These are phyloP conservation scores for Microplitis manilae DNA, from an alignment of 2,888 invertebrate species.

Conservation along the genomic window DNA sequence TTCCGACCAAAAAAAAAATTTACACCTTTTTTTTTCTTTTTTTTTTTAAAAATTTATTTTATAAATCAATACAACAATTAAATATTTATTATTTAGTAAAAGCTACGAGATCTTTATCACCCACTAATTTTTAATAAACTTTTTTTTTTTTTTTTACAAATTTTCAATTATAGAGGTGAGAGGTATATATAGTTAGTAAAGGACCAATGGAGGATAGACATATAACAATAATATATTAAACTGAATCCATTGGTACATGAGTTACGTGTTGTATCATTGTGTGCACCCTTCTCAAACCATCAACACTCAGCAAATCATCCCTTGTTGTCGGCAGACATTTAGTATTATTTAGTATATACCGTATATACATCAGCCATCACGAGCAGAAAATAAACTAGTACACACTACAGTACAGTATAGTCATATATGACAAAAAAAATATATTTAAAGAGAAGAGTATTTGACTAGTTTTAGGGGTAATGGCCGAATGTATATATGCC, in stretches of 20 bases:
- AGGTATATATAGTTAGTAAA: no score
- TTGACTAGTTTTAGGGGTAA: slow-evolving; percentile 31
- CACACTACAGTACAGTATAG: slow-evolving; percentile 1
- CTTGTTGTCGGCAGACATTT: slow-evolving; percentile 23
- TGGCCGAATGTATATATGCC: slow-evolving; percentile 34
- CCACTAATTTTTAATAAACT: no score
- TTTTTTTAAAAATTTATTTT: no score
- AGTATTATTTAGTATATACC: neutral
- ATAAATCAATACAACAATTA: no score
- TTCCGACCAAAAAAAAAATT: neutral
- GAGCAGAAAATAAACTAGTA: neutral
- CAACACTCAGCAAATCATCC: slow-evolving; percentile 9
- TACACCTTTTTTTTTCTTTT: neutral
- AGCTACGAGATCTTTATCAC: no score
- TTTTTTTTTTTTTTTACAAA: no score
- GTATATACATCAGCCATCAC: neutral
- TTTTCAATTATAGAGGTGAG: no score
- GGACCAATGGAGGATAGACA: neutral
- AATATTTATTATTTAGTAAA: no score
- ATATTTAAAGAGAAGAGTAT: slow-evolving; percentile 12
- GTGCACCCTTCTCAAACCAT: slow-evolving; percentile 25
- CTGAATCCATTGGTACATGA: slow-evolving; percentile 20
- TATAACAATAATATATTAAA: slow-evolving; percentile 16
- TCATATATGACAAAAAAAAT: neutral
- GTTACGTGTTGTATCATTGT: slow-evolving; percentile 30